A percentile compares a stretch with the other conserved stretches of the same genome.
These are phyloP conservation scores for Crypturellus tataupa DNA, from an alignment of 2,797 vertebrate genomes.

Conservation along the genomic window DNA sequence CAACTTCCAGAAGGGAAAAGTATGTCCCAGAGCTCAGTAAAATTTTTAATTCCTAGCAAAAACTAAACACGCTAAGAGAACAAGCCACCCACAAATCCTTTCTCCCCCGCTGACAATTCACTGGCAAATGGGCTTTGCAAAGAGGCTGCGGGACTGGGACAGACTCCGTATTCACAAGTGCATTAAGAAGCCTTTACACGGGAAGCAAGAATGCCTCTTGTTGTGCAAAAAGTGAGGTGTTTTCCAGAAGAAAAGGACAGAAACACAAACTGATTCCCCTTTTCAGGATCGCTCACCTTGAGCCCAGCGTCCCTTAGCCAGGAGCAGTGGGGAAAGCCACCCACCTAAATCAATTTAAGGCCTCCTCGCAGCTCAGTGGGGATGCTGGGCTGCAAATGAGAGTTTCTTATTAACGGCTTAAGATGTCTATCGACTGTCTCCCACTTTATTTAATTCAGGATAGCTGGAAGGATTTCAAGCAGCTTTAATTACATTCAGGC, in stretches of 20 bases:
- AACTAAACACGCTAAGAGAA: background rate
- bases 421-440: background rate
- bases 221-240: background rate
- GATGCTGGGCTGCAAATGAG: background rate
- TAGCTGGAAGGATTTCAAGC: background rate
- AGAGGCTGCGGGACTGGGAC: background rate
- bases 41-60: background rate
- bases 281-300: background rate
- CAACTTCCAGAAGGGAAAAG: background rate
- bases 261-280: background rate
- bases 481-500: background rate
- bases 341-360: background rate
- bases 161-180: background rate
- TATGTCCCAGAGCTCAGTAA: background rate
- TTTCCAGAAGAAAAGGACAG: background rate
- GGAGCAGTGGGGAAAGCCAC: background rate
- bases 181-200: background rate
- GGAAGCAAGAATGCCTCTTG: background rate
- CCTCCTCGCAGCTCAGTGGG: background rate
- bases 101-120: background rate
- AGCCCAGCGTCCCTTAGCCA: background rate
- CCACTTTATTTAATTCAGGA: background rate
- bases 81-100: background rate
- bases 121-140: background rate
- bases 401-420: background rate